phyloP scores from a whole-genome alignment of 2,797 vertebrate species.

The Petrocephalus schoutedeni region DNA sequence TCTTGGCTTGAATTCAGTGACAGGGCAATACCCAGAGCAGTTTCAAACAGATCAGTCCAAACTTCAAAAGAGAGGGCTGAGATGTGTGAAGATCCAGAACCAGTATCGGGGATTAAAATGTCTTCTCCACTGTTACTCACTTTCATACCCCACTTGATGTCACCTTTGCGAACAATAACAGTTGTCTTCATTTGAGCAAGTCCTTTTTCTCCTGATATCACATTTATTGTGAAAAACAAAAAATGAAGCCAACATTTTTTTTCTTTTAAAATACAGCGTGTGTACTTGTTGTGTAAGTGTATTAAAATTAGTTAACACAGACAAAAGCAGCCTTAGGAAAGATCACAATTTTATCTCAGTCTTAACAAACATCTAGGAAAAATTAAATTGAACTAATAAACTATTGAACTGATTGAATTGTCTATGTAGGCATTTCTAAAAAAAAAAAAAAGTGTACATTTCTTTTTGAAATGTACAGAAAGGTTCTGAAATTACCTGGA shows the following conservation, averaged over 20 bases:
- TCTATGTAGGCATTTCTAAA: not conserved
- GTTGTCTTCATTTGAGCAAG: not conserved
- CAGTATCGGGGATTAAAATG: not conserved
- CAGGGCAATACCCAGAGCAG: not conserved
- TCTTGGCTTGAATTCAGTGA: not conserved
- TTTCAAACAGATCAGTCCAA: not conserved
- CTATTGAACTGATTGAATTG: not conserved
- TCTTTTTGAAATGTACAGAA: not conserved
- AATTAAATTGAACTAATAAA: not conserved
- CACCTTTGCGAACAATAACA: not conserved
- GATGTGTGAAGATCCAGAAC: not conserved
- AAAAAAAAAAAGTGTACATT: too few species aligned
- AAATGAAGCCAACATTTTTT: not conserved
- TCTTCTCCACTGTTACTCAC: not conserved
- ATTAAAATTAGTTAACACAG: not conserved
- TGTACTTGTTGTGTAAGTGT: not conserved
- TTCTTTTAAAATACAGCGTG: not conserved
- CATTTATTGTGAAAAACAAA: conserved; percentile 7
- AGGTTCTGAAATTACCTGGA: not conserved
- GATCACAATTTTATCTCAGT: not conserved
- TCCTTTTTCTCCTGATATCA: not conserved
- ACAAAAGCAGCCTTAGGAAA: not conserved
- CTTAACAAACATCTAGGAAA: not conserved
- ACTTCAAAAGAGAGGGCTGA: not conserved
- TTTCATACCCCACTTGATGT: not conserved